phyloP scores from a whole-genome alignment of 2,888 invertebrate species.

The Himalopsyche tibetana region DNA sequence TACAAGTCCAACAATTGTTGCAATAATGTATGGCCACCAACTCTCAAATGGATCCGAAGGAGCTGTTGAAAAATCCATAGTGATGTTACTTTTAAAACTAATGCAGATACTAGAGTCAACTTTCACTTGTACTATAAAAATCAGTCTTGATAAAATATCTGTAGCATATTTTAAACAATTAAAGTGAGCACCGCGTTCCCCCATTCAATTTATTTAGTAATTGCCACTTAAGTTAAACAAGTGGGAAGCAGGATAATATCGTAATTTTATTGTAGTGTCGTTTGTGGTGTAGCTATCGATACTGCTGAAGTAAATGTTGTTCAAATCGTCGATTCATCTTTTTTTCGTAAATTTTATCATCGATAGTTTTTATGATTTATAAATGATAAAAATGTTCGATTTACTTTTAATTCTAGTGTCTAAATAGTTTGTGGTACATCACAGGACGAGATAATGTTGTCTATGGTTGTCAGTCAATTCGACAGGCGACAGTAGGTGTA shows the following conservation, averaged over 20 bases:
- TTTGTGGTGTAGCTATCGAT: no score
- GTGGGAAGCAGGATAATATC: conserved; percentile 46
- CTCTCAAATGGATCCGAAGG: conserved; percentile 71
- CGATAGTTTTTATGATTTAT: no score
- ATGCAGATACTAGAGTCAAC: neutral
- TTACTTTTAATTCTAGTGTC: no score
- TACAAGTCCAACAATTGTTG: conserved; percentile 73
- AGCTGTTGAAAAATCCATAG: conserved; percentile 56
- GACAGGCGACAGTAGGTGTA: conserved; percentile 49
- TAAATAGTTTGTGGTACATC: neutral
- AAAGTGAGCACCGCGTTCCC: neutral
- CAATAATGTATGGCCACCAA: conserved; percentile 78
- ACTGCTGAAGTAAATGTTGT: no score
- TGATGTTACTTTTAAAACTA: neutral
- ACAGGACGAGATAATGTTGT: neutral
- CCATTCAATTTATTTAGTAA: conserved; percentile 49
- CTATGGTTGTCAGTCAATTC: conserved; percentile 54
- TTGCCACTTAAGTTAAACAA: conserved; percentile 55
- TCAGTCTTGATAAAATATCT: conserved; percentile 16
- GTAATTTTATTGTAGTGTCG: no score
- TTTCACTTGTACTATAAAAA: conserved; percentile 6
- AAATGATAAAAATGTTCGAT: no score
- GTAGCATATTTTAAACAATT: neutral
- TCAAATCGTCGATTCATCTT: no score
- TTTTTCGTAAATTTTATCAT: neutral